Base-by-base conservation (phyloP, 1,140 invertebrate species). In the Heliconius himera region DNA sequence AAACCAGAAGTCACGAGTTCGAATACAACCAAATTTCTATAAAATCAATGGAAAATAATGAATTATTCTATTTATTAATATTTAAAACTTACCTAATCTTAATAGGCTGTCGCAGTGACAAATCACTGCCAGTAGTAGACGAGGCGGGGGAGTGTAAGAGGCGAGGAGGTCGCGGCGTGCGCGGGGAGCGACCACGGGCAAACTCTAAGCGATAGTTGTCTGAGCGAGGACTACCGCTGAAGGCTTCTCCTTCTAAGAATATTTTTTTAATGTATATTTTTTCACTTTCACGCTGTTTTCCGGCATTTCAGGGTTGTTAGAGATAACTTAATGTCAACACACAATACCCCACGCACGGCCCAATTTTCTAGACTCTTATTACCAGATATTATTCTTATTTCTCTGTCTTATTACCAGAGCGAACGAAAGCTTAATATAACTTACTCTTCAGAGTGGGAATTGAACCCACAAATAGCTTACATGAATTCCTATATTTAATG, bases 181-280 rank as follows among this genome's bases (percentile, higher is more conserved):
- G 88, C 56, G 89, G 90, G 3, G 91, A 86, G 79, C 87, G 83
- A 8, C 94, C 91, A 38, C 93, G 87, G 2, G 93, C 94, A 88
- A 94, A 95, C 88, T 95, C 93, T 74, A 91, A 87, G 66, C 94
- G 83, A 87, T 95, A 95, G 90, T 95, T 95, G 90, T 95, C 94
- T 0, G 93, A 92, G 60, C 89, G 87, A 1, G 92, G 88, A 75
- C 91, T 89, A 82, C 92, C 92, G 84, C 89, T 92, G 88, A 94
- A 94, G n/a, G 90, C 89, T 38, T 87, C 86, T 8, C 83, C 83
- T 74, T 87, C 87, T 33, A 78, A 0, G 13, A 46, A 46, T 46
- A 46, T 16, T 46, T 46, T 16, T 16, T 16, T 46, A 13, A 46
- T 46, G 13, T 16, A 46, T 46, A 46, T 46, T 13, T 16, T 46